phyloP scores from a whole-genome alignment of 1,140 invertebrate species.

The Drosophila ironensis region DNA sequence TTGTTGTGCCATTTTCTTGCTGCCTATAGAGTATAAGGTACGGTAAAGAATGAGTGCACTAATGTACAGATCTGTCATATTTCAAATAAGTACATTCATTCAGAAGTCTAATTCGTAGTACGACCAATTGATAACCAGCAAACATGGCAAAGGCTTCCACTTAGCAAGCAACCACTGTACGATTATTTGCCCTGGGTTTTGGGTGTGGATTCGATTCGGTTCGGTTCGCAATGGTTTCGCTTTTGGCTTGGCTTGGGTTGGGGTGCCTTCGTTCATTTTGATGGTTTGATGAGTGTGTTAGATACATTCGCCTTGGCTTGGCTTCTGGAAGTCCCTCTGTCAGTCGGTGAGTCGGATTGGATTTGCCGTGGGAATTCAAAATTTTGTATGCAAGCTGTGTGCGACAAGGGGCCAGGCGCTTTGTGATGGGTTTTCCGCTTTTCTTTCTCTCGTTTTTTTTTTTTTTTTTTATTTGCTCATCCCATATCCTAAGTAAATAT shows the following conservation, averaged over 20 bases:
- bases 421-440: conserved; percentile 20
- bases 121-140: neutral
- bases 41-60: too few relatives aligned
- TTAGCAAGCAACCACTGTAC: conserved; percentile 4
- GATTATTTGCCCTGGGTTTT: conserved; percentile 20
- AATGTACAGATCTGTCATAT: too few relatives aligned
- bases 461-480: conserved; percentile 25
- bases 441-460: neutral
- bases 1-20: too few relatives aligned
- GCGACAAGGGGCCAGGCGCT: conserved; percentile 10
- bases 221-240: conserved; percentile 18
- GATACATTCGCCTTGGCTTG: conserved; percentile 47
- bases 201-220: neutral
- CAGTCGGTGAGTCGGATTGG: conserved; percentile 44
- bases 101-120: too few relatives aligned
- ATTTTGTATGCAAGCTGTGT: conserved; percentile 75
- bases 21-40: too few relatives aligned
- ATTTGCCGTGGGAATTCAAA: conserved; percentile 74
- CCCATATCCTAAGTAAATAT: conserved; percentile 68
- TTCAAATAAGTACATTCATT: too few relatives aligned
- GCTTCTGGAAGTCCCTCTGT: neutral
- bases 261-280: conserved; percentile 30
- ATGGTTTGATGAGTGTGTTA: conserved; percentile 60
- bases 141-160: neutral
- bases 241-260: too few relatives aligned